phyloP scores from a whole-genome alignment of 2,797 vertebrate genomes.

The Tapirus indicus region DNA sequence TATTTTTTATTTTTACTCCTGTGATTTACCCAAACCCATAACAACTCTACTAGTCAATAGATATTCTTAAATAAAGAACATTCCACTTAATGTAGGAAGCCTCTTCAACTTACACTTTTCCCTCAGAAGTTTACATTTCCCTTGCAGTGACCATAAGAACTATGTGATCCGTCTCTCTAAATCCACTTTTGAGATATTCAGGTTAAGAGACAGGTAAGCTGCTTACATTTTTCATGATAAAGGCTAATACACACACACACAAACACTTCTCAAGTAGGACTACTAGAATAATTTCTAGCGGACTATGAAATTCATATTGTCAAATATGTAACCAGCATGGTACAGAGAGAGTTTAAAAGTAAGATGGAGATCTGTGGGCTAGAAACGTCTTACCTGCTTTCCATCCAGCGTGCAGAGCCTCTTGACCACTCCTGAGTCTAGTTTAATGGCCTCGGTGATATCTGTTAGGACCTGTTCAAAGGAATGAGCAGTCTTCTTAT shows the following conservation, averaged over 20 bases:
- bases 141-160: neutral
- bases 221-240: neutral
- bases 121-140: neutral
- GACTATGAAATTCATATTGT: neutral
- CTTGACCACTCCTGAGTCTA: slow-evolving; percentile 97
- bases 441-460: slow-evolving; percentile 98
- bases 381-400: slow-evolving; percentile 93
- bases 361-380: fast-evolving
- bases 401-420: slow-evolving; percentile 97
- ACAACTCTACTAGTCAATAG: neutral
- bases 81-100: neutral
- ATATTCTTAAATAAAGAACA: neutral
- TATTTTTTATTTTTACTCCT: slow-evolving; percentile 9
- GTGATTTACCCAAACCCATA: neutral
- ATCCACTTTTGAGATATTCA: neutral
- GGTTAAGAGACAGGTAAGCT: neutral
- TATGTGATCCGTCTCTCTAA: neutral
- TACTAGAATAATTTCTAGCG: neutral
- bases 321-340: neutral
- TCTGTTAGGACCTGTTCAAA: slow-evolving; percentile 98
- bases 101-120: neutral
- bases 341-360: neutral
- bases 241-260: neutral
- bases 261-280: neutral
- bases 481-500: slow-evolving; percentile 99